These are phyloP conservation scores for Teleopsis dalmanni DNA, from an alignment of 1,140 invertebrate genomes.

Conservation along the genomic window DNA sequence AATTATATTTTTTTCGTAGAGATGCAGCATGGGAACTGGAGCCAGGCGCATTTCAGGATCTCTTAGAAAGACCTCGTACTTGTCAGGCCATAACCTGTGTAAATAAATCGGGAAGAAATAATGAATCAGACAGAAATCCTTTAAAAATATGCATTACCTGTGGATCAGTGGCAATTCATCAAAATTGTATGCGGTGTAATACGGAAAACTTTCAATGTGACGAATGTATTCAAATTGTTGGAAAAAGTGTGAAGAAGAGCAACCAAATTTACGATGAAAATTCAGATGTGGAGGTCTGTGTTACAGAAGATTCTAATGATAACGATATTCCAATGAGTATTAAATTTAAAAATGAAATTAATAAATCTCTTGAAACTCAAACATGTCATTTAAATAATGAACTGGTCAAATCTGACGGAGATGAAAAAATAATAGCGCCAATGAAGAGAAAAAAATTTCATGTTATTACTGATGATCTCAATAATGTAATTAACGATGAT, in stretches of 20 bases:
- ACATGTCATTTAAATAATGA: background rate
- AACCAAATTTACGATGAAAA: background rate
- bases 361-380: background rate
- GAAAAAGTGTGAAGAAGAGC: background rate
- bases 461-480: background rate
- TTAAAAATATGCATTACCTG: slow-evolving; percentile 7
- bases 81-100: slow-evolving; percentile 32
- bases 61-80: slow-evolving; percentile 34
- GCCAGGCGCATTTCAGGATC: slow-evolving; percentile 52
- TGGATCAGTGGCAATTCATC: slow-evolving; percentile 10
- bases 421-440: background rate
- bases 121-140: background rate
- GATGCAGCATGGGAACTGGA: slow-evolving; percentile 64
- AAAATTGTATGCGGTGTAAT: background rate
- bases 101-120: slow-evolving; percentile 22
- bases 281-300: background rate
- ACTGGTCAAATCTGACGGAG: background rate
- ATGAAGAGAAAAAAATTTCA: background rate
- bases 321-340: background rate
- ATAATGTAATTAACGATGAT: background rate
- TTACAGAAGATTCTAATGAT: background rate
- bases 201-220: slow-evolving; percentile 9
- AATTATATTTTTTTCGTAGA: slow-evolving; percentile 22
- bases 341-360: background rate
- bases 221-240: background rate